phyloP scores from a whole-genome alignment of 2,888 invertebrate genomes.

The Adelphocoris suturalis region DNA sequence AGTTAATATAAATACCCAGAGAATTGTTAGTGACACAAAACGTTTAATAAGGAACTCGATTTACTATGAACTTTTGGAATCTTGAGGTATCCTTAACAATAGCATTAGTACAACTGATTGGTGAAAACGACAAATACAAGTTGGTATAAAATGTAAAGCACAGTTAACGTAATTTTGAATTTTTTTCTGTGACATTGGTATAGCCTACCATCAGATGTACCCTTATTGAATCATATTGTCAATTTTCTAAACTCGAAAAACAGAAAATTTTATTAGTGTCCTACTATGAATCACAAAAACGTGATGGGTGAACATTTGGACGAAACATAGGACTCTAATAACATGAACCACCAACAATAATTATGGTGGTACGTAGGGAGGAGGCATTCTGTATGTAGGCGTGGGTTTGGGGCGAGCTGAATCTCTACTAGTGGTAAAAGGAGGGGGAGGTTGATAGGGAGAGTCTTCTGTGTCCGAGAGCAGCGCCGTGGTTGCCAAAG shows the following conservation, averaged over 20 bases:
- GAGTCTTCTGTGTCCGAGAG: constrained; percentile 81
- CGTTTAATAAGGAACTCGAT: not conserved
- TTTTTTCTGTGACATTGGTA: not conserved
- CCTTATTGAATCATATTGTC: constrained; percentile 44
- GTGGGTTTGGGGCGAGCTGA: constrained; percentile 87
- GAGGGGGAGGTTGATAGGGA: constrained; percentile 95
- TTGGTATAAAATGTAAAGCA: constrained; percentile 1
- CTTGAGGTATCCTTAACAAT: not conserved
- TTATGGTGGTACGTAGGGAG: constrained; percentile 98
- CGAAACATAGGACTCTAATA: constrained; percentile 13
- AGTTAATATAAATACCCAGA: constrained; percentile 3
- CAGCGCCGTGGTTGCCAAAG: constrained; percentile 78
- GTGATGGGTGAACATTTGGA: constrained; percentile 27
- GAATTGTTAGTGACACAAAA: not conserved
- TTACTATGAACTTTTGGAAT: not conserved
- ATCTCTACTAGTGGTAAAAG: constrained; percentile 87
- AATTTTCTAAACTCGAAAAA: constrained; percentile 24
- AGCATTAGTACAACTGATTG: not conserved
- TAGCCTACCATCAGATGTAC: not conserved
- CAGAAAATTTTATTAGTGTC: not conserved
- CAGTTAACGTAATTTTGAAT: not conserved
- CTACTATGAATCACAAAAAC: constrained; percentile 11
- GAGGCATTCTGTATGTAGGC: constrained; percentile 95
- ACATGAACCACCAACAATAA: not conserved
- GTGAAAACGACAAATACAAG: not conserved